phyloP scores from a whole-genome alignment of 2,113 vertebrate species.

The Alaudala cheleensis region DNA sequence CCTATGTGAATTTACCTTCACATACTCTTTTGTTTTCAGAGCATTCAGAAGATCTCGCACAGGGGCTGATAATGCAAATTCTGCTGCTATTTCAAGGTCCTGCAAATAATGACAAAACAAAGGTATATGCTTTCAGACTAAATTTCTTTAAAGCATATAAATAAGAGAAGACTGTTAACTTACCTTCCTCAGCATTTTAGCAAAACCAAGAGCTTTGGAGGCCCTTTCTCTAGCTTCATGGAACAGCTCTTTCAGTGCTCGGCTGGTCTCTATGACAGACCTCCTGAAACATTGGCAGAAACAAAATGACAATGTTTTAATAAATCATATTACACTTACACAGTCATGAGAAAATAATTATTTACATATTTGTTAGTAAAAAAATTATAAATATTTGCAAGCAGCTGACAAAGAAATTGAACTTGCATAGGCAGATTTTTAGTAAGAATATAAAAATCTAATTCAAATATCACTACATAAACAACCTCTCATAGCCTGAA shows the following conservation, averaged over 20 bases:
- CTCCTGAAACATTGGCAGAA: conserved; percentile 75
- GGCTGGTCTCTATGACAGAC: conserved; percentile 94
- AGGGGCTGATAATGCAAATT: conserved; percentile 87
- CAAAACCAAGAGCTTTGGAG: conserved; percentile 96
- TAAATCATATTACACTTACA: not conserved
- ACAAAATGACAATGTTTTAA: not conserved
- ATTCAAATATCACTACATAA: not conserved
- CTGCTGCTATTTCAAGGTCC: conserved; percentile 97
- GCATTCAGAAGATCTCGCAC: conserved; percentile 82
- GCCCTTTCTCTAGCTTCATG: conserved; percentile 96
- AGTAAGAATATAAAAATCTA: not conserved
- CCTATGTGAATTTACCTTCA: conserved; percentile 81
- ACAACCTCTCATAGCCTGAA: not conserved
- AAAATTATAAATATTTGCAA: not conserved
- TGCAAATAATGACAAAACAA: conserved; percentile 64
- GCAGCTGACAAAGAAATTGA: not conserved
- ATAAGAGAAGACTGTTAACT: not conserved
- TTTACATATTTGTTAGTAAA: not conserved
- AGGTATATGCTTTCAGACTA: conserved; percentile 15
- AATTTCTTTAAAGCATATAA: not conserved
- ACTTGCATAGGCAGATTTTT: not conserved
- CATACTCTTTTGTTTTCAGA: conserved; percentile 85
- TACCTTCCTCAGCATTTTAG: conserved; percentile 98
- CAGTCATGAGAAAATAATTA: not conserved
- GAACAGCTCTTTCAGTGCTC: conserved; percentile 95